These are phyloP conservation scores for Ecliptopera silaceata DNA, from an alignment of 2,888 invertebrate species.

Conservation along the genomic window DNA sequence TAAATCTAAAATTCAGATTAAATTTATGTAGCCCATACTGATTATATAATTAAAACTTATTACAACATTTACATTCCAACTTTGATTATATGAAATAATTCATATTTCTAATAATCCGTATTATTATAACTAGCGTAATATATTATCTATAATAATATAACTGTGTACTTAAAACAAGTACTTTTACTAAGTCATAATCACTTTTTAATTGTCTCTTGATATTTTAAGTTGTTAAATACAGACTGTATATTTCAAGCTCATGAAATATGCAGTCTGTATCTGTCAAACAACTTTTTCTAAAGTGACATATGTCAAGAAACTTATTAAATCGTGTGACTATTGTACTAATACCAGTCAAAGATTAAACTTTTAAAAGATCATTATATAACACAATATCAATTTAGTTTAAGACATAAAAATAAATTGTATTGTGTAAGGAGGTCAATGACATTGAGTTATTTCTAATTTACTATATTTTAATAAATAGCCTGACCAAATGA, in stretches of 20 bases:
- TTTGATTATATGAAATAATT: not conserved
- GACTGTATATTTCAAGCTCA: too few relatives aligned
- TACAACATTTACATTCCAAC: not conserved
- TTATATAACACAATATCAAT: too few relatives aligned
- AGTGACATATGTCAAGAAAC: not conserved
- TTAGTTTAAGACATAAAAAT: too few relatives aligned
- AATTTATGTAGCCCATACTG: constrained; percentile 6
- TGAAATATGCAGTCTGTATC: too few relatives aligned
- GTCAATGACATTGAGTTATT: too few relatives aligned
- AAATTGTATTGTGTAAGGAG: too few relatives aligned
- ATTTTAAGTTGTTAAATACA: too few relatives aligned
- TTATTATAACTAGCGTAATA: not conserved
- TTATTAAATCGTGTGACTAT: not conserved
- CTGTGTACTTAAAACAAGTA: not conserved
- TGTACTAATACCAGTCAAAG: not conserved
- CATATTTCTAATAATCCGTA: not conserved
- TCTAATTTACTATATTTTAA: too few relatives aligned
- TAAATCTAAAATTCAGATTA: not conserved
- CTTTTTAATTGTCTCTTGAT: not conserved
- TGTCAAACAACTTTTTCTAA: not conserved
- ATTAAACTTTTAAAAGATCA: not conserved
- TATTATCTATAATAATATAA: not conserved
- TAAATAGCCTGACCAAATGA: too few relatives aligned
- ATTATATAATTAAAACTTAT: not conserved
- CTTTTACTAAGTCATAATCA: not conserved